A percentile compares a stretch with the other conserved stretches of the same genome.
Evolutionary conservation across 2,113 vertebrate species (phyloP).

Genomic region (Brachirus orientalis): DNA sequence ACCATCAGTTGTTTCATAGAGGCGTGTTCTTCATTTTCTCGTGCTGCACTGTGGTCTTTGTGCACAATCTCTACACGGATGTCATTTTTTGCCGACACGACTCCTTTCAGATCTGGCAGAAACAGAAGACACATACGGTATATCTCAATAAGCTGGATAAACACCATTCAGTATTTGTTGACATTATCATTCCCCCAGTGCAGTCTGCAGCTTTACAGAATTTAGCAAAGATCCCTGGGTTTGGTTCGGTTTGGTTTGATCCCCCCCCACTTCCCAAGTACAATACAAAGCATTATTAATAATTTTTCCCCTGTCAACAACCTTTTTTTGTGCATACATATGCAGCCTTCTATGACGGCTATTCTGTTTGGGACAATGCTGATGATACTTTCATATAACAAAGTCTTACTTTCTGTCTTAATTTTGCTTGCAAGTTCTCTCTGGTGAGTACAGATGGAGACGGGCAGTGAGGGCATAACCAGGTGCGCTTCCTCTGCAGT

Average conservation of each 20-base stretch:
- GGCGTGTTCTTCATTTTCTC: constrained; percentile 91
- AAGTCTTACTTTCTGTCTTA: constrained; percentile 88
- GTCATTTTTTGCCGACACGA: constrained; percentile 97
- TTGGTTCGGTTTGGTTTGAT: constrained; percentile 45
- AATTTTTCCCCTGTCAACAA: constrained; percentile 60
- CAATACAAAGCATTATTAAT: constrained; percentile 65
- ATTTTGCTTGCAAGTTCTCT: constrained; percentile 88
- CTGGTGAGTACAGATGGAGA: constrained; percentile 88
- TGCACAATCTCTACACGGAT: constrained; percentile 98
- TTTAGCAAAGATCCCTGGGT: constrained; percentile 62
- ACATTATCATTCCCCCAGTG: constrained; percentile 42
- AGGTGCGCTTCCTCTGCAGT: constrained; percentile 86
- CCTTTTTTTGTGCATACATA: constrained; percentile 57
- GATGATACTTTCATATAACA: constrained; percentile 79
- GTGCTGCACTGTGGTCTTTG: constrained; percentile 91
- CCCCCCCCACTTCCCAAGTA: constrained; percentile 40
- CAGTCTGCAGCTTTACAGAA: constrained; percentile 47
- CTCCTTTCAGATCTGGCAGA: constrained; percentile 93
- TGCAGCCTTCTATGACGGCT: constrained; percentile 62
- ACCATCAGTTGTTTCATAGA: constrained; percentile 99
- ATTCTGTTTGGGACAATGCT: constrained; percentile 70
- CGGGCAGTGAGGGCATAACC: constrained; percentile 87
- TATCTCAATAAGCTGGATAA: constrained; percentile 51
- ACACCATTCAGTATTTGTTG: constrained; percentile 54
- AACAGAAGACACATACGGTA: constrained; percentile 35